Conservation (phyloP, 2,113 vertebrate genomes). For the Phylloscopus whistleri region DNA sequence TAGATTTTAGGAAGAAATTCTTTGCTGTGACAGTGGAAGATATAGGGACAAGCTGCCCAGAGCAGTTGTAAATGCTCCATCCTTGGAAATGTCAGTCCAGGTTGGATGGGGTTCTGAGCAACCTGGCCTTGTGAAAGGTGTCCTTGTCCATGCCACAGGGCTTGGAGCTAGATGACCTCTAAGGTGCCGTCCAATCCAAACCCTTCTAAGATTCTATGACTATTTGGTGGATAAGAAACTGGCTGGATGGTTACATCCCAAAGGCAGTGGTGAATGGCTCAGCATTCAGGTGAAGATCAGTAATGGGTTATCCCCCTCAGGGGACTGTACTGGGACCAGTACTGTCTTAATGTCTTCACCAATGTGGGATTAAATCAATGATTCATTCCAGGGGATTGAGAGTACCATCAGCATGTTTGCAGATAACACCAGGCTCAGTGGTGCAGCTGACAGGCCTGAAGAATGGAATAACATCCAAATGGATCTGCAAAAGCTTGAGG, state of each 20-base stretch:
- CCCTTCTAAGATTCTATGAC: neutral
- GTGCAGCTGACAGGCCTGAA: neutral
- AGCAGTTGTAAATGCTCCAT: neutral
- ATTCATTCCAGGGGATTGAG: neutral
- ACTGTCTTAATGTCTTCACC: neutral
- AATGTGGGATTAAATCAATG: neutral
- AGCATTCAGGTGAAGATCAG: neutral
- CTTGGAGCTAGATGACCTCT: neutral
- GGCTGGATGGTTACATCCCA: neutral
- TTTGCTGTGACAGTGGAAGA: neutral
- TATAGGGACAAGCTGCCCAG: neutral
- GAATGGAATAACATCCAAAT: neutral
- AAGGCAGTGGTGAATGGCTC: neutral
- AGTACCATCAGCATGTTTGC: accelerated
- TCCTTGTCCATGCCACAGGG: neutral
- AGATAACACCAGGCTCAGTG: neutral
- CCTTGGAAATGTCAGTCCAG: neutral
- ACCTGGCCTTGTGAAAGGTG: neutral
- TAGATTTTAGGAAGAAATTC: neutral
- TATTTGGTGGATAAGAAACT: neutral
- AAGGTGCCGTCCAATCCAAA: neutral
- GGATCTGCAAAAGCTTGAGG: neutral
- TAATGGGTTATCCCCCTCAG: neutral
- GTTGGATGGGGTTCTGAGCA: neutral
- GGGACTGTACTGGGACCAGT: accelerated